Conservation (phyloP, 2,113 vertebrate genomes). For the Myiagra hebetior region DNA sequence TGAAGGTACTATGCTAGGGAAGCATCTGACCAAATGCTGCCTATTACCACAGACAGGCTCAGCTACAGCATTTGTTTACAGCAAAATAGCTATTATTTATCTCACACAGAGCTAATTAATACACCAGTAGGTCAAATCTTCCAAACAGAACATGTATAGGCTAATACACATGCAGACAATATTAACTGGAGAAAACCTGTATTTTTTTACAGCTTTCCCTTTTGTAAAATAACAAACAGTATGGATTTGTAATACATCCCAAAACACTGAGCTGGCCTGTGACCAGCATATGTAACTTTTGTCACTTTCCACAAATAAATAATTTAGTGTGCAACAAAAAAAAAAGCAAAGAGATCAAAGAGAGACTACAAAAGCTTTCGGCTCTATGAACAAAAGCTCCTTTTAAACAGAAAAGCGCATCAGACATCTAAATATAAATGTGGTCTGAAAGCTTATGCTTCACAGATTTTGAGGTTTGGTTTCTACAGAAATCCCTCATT, state of each 20-base stretch:
- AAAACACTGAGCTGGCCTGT: not conserved
- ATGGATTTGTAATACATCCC: not conserved
- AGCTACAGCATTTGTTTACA: not conserved
- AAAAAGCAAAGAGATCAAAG: not conserved
- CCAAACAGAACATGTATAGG: not conserved
- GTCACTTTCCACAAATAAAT: slow-evolving; percentile 12
- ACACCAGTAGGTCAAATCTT: not conserved
- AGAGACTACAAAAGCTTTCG: not conserved
- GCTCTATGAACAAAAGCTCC: not conserved
- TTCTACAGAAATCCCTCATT: not conserved
- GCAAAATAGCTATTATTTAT: not conserved
- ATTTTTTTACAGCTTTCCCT: not conserved
- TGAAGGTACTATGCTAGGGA: not conserved
- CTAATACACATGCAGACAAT: not conserved
- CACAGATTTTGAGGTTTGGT: not conserved
- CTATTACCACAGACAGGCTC: not conserved
- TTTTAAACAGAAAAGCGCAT: not conserved
- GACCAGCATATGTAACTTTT: not conserved
- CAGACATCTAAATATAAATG: not conserved
- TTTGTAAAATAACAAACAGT: not conserved
- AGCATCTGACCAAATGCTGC: not conserved
- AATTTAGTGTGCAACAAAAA: not conserved
- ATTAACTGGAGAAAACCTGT: not conserved
- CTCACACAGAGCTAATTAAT: not conserved
- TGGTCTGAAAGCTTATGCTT: not conserved